Conservation (phyloP, 2,113 vertebrate species). For the Callipepla squamata region DNA sequence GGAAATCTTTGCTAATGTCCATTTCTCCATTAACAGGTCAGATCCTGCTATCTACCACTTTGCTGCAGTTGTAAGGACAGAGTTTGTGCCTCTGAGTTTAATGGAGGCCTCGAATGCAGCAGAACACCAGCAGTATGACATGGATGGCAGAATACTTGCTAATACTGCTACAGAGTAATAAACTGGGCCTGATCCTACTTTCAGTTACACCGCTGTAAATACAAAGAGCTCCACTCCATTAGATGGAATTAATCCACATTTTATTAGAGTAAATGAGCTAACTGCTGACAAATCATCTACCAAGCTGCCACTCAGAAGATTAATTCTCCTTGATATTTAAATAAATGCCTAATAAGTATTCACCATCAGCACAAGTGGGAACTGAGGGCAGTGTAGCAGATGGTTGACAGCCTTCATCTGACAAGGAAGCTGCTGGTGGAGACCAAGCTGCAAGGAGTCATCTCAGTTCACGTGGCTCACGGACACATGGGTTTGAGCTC, state of each 20-base stretch:
- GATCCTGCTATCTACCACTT: neutral
- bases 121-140: neutral
- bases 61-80: neutral
- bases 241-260: neutral
- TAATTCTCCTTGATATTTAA: constrained; percentile 29
- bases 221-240: neutral
- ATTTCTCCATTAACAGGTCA: neutral
- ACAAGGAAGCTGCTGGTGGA: neutral
- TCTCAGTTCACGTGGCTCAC: neutral
- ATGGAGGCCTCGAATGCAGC: neutral
- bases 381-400: neutral
- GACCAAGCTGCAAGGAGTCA: neutral
- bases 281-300: constrained; percentile 37
- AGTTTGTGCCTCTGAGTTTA: neutral
- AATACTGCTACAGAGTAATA: neutral
- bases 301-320: neutral
- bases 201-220: neutral
- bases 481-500: neutral
- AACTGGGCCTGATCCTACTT: neutral
- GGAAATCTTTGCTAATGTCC: neutral
- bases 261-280: constrained; percentile 15
- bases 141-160: neutral
- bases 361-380: neutral
- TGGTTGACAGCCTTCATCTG: neutral
- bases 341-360: constrained; percentile 13